A percentile compares a stretch with the other conserved stretches of the same genome.
Evolutionary conservation across 2,113 vertebrate species (phyloP).

Genomic region (Anas platyrhynchos): DNA sequence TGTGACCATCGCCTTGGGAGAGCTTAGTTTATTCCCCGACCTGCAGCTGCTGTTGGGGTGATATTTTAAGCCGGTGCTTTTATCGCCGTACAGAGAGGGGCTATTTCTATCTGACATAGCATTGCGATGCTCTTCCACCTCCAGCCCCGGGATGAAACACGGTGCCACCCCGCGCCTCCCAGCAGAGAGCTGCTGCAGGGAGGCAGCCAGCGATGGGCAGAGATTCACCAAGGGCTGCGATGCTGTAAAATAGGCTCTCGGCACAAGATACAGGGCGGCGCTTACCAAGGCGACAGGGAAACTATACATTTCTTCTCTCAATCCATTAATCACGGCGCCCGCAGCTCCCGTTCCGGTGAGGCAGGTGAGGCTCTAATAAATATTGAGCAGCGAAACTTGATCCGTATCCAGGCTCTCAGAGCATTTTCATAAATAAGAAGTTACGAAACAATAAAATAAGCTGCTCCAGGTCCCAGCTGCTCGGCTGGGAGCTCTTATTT

Average conservation of each 20-base stretch:
- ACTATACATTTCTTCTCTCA: constrained; percentile 59
- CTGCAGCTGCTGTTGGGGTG: background rate
- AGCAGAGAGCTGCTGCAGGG: constrained; percentile 25
- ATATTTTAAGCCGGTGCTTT: constrained; percentile 42
- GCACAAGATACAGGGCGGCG: constrained; percentile 65
- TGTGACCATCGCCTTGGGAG: background rate
- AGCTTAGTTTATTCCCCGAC: constrained; percentile 26
- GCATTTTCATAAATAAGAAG: constrained; percentile 73
- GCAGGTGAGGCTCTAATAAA: constrained; percentile 69
- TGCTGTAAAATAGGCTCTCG: constrained; percentile 65
- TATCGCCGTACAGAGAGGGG: constrained; percentile 14
- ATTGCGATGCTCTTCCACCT: background rate
- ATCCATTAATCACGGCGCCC: constrained; percentile 65
- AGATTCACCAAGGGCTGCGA: constrained; percentile 46
- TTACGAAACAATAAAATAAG: constrained; percentile 37
- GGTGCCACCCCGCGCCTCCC: background rate
- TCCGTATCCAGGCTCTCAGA: constrained; percentile 32
- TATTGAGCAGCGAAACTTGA: constrained; percentile 64
- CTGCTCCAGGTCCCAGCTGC: background rate
- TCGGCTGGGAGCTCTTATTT: background rate
- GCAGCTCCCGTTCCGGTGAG: constrained; percentile 8
- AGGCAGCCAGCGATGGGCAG: constrained; percentile 54
- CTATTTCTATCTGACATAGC: constrained; percentile 50
- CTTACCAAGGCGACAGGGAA: constrained; percentile 64
- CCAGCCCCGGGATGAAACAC: constrained; percentile 33